Base-by-base conservation (phyloP, 2,113 vertebrate species). In the Piprites chloris region DNA sequence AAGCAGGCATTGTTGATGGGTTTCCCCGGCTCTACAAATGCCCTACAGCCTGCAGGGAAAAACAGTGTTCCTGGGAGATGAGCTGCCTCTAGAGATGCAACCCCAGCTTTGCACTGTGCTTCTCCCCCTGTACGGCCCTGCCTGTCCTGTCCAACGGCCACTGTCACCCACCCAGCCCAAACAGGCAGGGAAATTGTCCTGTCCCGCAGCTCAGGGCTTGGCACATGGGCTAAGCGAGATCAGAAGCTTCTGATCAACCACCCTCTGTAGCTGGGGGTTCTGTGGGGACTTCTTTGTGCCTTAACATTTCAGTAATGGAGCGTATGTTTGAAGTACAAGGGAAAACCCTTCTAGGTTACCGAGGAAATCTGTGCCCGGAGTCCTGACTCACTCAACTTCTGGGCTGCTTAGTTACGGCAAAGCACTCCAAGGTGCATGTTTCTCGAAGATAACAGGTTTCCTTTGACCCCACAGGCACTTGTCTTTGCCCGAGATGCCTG, bases 381-480 rank as follows among this genome's bases (percentile, higher is more conserved):
- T 89, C 83, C 74, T 84, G 73, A 83, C 73, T 95, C 61, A 27
- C 53, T 84, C 83, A 56, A 85, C 83, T 96, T 85, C 76, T 88
- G 77, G 80, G 62, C 58, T 71, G 73, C 85, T 95, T 77, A 89
- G 75, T 72, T 95, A 73, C 13, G 33, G 77, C 72, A 91, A 93
- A 66, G 47, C 81, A 59, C 42, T 92, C 81, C 47, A 53, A n/a
- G 72, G 69, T 89, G 68, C 12, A 0, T 95, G 94, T 88, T 96
- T 90, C 78, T 87, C 47, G 6, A 67, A 94, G 96, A 95, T 96
- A 96, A 89, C 6, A 1, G n/a, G 55, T 91, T 93, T 80, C 58
- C 69, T 76, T 69, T 87, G 76, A 89, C 90, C 76, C 75, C 84
- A 69, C 58, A 72, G 80, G 87, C 80, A 62, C 75, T 84, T 81